Evolutionary conservation across 2,888 invertebrate genomes (phyloP).

Genomic region (Gortyna flavago): DNA sequence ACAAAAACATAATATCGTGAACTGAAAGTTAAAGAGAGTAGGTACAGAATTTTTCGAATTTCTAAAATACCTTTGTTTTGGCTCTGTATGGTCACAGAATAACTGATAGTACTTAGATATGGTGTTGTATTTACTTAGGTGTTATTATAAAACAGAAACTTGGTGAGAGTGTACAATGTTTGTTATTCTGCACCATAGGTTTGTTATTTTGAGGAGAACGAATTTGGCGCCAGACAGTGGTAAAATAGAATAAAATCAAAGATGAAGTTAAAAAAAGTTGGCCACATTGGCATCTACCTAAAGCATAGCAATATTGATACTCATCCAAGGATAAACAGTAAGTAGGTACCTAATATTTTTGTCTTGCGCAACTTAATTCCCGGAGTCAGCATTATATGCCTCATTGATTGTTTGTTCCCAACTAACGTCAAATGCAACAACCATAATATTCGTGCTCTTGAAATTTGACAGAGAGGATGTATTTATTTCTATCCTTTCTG

Average conservation of each 20-base stretch:
- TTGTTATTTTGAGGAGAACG: background rate
- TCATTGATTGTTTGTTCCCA: constrained; percentile 81
- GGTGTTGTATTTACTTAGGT: background rate
- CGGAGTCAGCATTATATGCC: constrained; percentile 11
- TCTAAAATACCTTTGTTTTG: background rate
- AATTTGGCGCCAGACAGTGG: background rate
- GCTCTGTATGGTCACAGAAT: too few species aligned
- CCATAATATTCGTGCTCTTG: constrained; percentile 76
- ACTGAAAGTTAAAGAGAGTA: background rate
- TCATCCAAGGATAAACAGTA: too few species aligned
- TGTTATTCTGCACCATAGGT: background rate
- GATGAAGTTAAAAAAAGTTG: background rate
- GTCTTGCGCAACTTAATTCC: background rate
- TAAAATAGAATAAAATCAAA: background rate
- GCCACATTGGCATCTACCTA: background rate
- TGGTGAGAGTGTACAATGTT: background rate
- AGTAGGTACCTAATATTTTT: background rate
- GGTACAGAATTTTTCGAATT: background rate
- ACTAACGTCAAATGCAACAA: constrained; percentile 75
- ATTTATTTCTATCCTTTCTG: constrained; percentile 74
- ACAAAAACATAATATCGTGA: background rate
- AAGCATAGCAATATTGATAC: background rate
- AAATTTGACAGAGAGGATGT: constrained; percentile 74
- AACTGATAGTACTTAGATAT: too few species aligned
- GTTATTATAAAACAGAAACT: background rate